phyloP scores from a whole-genome alignment of 2,797 vertebrate species.

The Limosa lapponica region DNA sequence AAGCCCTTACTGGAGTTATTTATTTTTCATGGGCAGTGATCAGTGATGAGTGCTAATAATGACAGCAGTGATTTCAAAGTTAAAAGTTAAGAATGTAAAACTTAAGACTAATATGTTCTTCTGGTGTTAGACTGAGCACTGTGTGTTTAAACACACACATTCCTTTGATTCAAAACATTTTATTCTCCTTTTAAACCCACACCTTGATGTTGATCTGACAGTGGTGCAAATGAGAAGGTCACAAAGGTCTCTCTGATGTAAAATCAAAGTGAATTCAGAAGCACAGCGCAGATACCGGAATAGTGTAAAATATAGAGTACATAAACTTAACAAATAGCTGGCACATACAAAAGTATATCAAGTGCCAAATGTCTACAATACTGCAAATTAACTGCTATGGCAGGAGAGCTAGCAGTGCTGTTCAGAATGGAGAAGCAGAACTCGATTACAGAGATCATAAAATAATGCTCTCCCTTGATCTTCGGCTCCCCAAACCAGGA shows the following conservation, averaged over 20 bases:
- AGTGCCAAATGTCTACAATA: conserved; percentile 14
- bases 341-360: background rate
- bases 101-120: background rate
- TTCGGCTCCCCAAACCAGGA: background rate
- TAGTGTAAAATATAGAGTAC: background rate
- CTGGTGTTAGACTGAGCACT: background rate
- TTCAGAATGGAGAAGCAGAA: conserved; percentile 33
- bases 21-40: background rate
- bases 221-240: conserved; percentile 42
- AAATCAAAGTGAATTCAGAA: conserved; percentile 52
- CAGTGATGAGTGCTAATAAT: background rate
- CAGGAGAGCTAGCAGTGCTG: background rate
- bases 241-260: conserved; percentile 23
- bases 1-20: background rate
- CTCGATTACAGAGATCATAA: conserved; percentile 43
- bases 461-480: conserved; percentile 41
- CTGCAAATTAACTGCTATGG: conserved; percentile 50
- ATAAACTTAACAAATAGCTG: conserved; percentile 21
- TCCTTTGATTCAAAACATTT: background rate
- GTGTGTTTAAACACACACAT: background rate
- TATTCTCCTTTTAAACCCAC: background rate
- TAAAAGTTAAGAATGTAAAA: background rate
- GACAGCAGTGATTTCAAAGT: background rate
- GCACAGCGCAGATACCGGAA: background rate
- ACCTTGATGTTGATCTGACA: background rate